Evolutionary conservation across 2,113 vertebrate species (phyloP).

Genomic region (Bubo blakistoni): DNA sequence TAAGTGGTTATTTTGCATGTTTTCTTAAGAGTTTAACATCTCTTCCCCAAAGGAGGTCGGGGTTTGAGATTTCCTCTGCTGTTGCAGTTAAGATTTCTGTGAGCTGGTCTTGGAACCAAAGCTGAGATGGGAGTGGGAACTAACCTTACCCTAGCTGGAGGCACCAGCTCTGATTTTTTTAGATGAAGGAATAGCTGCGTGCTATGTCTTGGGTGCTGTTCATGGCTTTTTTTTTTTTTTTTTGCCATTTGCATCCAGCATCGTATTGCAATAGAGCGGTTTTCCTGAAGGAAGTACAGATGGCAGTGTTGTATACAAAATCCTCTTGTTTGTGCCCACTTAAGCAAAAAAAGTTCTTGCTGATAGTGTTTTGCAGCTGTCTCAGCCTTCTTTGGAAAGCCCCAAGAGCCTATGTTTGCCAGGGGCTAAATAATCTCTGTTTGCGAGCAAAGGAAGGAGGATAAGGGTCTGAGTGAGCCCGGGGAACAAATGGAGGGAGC

Average conservation of each 20-base stretch:
- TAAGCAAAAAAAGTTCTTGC: background rate
- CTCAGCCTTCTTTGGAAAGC: background rate
- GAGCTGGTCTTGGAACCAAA: background rate
- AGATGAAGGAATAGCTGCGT: fast-evolving
- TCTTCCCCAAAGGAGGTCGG: background rate
- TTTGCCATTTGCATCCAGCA: background rate
- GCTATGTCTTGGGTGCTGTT: background rate
- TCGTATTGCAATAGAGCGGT: background rate
- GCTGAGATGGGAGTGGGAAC: background rate
- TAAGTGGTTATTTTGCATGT: background rate
- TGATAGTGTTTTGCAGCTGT: background rate
- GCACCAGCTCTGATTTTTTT: background rate
- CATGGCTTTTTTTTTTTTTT: background rate
- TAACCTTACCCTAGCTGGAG: background rate
- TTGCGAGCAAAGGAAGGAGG: background rate
- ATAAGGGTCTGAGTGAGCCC: background rate
- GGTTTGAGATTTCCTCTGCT: background rate
- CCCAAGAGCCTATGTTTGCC: fast-evolving
- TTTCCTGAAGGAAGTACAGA: background rate
- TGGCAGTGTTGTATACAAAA: background rate
- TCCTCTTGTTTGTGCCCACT: fast-evolving
- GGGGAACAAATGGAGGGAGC: background rate
- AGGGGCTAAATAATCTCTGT: background rate
- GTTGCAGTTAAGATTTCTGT: background rate
- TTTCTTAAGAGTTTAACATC: background rate